These are phyloP conservation scores for Geopemphigus sp. DNA, from an alignment of 1,140 invertebrate genomes.

Conservation along the genomic window DNA sequence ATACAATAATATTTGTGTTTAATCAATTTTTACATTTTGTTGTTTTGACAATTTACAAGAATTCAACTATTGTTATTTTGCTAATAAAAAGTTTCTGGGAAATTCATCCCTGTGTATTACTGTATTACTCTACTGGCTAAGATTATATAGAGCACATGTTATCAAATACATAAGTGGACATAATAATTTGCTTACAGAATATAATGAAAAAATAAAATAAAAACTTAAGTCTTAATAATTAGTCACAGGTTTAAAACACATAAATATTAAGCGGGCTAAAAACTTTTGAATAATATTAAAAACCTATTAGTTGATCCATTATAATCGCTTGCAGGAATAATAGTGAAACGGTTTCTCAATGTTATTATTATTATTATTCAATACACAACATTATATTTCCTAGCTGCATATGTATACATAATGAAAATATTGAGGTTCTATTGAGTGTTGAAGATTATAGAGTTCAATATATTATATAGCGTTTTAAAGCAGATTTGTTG, in stretches of 20 bases:
- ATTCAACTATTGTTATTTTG: no score
- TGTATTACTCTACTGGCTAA: no score
- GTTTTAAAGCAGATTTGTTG: neutral
- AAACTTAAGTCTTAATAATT: neutral
- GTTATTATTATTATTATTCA: slow-evolving; percentile 22
- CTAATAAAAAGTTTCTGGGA: no score
- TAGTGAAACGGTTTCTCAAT: slow-evolving; percentile 2
- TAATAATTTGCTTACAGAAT: no score
- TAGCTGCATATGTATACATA: neutral
- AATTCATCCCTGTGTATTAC: no score
- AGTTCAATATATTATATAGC: neutral
- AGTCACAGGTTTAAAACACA: neutral
- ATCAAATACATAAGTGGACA: no score
- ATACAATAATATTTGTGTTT: no score
- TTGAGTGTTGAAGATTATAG: neutral
- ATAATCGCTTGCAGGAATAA: neutral
- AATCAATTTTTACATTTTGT: no score
- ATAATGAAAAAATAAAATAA: neutral
- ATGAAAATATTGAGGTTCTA: neutral
- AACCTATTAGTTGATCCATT: neutral
- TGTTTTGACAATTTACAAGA: no score
- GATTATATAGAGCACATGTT: no score
- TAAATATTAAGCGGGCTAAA: neutral
- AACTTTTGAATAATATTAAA: slow-evolving; percentile 12
- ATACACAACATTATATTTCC: neutral